Percentiles rank a stretch among this genome's conserved stretches.
Conservation (phyloP, 2,797 vertebrate species). For the Paguma larvata region DNA sequence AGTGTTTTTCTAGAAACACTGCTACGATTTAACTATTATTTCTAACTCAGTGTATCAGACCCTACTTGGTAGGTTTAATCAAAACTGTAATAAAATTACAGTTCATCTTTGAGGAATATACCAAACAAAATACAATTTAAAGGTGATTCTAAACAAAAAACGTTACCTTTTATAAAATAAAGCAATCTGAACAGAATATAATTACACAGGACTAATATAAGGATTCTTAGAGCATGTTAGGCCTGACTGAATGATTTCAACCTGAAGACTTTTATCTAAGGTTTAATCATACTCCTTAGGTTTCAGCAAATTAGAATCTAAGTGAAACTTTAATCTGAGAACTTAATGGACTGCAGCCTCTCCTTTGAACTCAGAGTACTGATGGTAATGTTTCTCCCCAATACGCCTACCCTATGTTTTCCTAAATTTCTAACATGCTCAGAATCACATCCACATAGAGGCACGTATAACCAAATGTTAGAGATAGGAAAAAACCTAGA, state of each 20-base stretch:
- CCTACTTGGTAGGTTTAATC: not conserved
- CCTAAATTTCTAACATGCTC: not conserved
- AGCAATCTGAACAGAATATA: not conserved
- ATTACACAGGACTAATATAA: constrained; percentile 3
- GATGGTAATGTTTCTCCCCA: not conserved
- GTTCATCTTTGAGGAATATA: constrained; percentile 3
- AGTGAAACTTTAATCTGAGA: constrained; percentile 27
- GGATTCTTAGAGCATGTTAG: constrained; percentile 9
- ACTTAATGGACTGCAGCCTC: not conserved
- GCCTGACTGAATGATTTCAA: constrained; percentile 23
- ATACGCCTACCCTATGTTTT: not conserved
- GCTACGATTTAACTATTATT: not conserved
- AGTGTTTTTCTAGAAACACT: not conserved
- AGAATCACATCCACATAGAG: not conserved
- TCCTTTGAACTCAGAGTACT: not conserved
- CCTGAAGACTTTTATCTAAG: not conserved
- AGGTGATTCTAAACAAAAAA: constrained; percentile 56
- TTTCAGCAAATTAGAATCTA: constrained; percentile 36
- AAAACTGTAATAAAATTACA: not conserved
- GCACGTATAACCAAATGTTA: not conserved
- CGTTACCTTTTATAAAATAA: constrained; percentile 23
- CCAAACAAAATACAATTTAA: constrained; percentile 13
- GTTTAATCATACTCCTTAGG: not conserved
- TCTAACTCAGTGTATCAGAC: not conserved
- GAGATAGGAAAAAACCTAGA: not conserved